Evolutionary conservation across 2,797 vertebrate genomes (phyloP).

Genomic region (Squalus acanthias): DNA sequence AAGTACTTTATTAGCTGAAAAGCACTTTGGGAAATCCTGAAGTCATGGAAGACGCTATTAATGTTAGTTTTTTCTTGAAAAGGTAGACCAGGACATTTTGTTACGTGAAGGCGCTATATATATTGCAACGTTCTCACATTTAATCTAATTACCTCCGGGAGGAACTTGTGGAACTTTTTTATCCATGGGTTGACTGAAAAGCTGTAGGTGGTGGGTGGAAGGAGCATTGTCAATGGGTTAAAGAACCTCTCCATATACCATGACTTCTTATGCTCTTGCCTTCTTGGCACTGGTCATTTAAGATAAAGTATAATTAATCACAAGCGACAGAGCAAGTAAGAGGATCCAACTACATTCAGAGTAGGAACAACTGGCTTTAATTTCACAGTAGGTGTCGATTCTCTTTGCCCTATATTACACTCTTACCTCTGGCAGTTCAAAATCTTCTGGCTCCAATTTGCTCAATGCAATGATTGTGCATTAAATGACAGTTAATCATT

Average conservation of each 20-base stretch:
- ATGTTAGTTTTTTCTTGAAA: too few species aligned
- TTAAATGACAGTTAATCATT: not conserved
- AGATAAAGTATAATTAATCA: not conserved
- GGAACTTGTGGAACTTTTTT: not conserved
- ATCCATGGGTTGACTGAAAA: not conserved
- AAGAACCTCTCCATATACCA: not conserved
- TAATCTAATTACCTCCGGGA: not conserved
- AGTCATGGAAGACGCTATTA: too few species aligned
- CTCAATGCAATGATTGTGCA: not conserved
- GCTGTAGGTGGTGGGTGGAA: not conserved
- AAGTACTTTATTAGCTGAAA: not conserved
- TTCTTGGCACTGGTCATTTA: not conserved
- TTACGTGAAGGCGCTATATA: too few species aligned
- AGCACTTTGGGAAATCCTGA: too few species aligned
- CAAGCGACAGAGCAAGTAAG: not conserved
- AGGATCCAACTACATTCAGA: not conserved
- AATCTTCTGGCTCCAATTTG: not conserved
- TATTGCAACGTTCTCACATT: too few species aligned
- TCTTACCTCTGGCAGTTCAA: not conserved
- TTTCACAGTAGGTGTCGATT: not conserved
- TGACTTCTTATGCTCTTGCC: not conserved
- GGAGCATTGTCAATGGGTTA: not conserved
- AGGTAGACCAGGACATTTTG: too few species aligned
- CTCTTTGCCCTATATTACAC: not conserved
- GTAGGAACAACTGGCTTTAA: not conserved